Evolutionary conservation across 2,888 invertebrate genomes (phyloP), one percentile per base, ranked within the genome.

Genomic region (Monochamus alternatus): DNA sequence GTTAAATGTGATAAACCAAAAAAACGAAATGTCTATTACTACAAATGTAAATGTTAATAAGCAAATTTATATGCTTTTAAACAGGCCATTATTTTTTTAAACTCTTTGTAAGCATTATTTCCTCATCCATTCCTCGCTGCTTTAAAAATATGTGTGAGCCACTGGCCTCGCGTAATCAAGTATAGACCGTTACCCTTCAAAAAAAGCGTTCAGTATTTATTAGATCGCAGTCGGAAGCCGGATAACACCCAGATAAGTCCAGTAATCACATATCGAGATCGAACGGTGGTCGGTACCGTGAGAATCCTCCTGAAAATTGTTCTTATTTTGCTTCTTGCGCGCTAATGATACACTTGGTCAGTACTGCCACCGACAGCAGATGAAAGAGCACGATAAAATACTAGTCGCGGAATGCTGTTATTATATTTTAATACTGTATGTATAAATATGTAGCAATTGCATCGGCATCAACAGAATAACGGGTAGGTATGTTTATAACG

Each of bases 221-320:
- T 52, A 55, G 66, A 66, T 66, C 52, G 30, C n/a, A 66, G 52
- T 55, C 52, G 66, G 66, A 66, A 66, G 55, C 55, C n/a, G 66
- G 66, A 66, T 55, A 66, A 38, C 66, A 66, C 66, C 65, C 66
- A 66, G 66, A 66, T 66, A 66, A n/a, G 55, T 66, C 52, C 66
- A 66, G 52, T 66, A 66, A 66, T 66, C 66, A 66, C 52, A 55
- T 30, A 52, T 66, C 66, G n/a, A 9, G 66, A 14, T 22, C 32
- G 52, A 32, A 14, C 66, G 52, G 14, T 66, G 52, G 32, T 14
- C 32, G 10, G 55, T 55, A 66, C 55, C 66, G 66, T 66, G 66
- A 66, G 66, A 66, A 66, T 66, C 30, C 52, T 12, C 52, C 55
- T 52, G 66, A 66, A 66, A 66, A 52, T 66, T 55, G 66, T 55